A percentile compares a stretch with the other conserved stretches of the same genome.
These are phyloP conservation scores for Cavia porcellus DNA, from an alignment of 2,113 vertebrate species.

Conservation along the genomic window DNA sequence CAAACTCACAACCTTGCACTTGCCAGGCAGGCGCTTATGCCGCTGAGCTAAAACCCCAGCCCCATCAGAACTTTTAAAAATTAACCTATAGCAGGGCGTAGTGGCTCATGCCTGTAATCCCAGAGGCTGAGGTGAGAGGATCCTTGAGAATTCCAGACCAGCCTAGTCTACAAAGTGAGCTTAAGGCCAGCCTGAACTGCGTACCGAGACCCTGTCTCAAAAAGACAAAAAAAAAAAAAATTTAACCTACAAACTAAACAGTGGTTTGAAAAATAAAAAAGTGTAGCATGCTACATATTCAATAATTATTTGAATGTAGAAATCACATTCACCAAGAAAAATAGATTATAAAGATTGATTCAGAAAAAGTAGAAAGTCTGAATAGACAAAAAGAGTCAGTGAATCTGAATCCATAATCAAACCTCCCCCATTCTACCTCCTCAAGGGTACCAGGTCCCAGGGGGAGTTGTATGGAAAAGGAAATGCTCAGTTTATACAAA, in stretches of 20 bases:
- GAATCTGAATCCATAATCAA: neutral
- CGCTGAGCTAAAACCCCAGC: no score
- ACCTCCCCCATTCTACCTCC: neutral
- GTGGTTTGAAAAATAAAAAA: neutral
- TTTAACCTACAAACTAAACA: neutral
- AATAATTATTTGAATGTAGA: neutral
- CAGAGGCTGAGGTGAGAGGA: no score
- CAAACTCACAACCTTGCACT: no score
- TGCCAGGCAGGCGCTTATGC: no score
- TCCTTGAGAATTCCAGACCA: no score
- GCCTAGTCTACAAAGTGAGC: no score
- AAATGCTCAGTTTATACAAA: neutral
- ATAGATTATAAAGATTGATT: neutral
- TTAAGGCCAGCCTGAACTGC: no score
- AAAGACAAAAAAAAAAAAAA: no score
- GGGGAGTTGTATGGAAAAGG: neutral
- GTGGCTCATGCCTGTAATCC: no score
- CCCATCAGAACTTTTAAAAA: neutral
- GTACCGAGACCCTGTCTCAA: no score
- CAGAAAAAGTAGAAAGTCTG: neutral
- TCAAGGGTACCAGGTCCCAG: neutral
- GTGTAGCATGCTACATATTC: neutral
- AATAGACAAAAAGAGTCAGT: neutral
- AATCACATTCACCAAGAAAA: conserved; percentile 21
- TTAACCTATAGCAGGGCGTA: no score